Percentiles rank a stretch among this genome's conserved stretches.
These are phyloP conservation scores for Andrena hattorfiana DNA, from an alignment of 2,888 invertebrate species.

Conservation along the genomic window DNA sequence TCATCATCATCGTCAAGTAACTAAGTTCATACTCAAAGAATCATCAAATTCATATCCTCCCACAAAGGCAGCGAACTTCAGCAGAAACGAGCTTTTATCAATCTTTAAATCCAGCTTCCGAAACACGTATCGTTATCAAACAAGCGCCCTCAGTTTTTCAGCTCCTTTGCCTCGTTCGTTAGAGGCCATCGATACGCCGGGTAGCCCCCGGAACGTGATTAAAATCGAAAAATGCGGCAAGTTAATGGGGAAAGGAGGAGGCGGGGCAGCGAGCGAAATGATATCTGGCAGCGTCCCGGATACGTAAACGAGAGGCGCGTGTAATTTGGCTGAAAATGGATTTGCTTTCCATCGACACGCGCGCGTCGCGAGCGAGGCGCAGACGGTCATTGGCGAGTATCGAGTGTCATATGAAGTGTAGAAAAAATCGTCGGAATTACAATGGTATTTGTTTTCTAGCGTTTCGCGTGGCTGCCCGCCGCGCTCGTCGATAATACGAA, in stretches of 20 bases:
- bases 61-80: not conserved
- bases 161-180: conserved; percentile 4
- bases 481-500: conserved; percentile 45
- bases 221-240: conserved; percentile 39
- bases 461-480: conserved; percentile 34
- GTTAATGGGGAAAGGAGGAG: conserved; percentile 14
- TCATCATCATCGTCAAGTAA: too few relatives aligned
- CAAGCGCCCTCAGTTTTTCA: not conserved
- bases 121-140: not conserved
- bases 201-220: conserved; percentile 30
- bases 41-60: not conserved
- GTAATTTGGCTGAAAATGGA: conserved; percentile 70
- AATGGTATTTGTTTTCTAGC: conserved; percentile 59
- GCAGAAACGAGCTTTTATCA: not conserved
- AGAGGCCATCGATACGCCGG: not conserved
- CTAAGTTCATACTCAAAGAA: too few relatives aligned
- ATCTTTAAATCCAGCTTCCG: not conserved
- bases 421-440: conserved; percentile 54
- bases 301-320: conserved; percentile 57
- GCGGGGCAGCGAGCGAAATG: conserved; percentile 38
- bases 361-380: conserved; percentile 24
- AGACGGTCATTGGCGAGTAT: conserved; percentile 36
- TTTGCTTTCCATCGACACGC: conserved; percentile 65
- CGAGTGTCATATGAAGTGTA: conserved; percentile 53
- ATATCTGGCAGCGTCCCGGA: conserved; percentile 45